A percentile compares a stretch with the other conserved stretches of the same genome.
Conservation (phyloP, 2,888 invertebrate species). For the Cotesia congregata region DNA sequence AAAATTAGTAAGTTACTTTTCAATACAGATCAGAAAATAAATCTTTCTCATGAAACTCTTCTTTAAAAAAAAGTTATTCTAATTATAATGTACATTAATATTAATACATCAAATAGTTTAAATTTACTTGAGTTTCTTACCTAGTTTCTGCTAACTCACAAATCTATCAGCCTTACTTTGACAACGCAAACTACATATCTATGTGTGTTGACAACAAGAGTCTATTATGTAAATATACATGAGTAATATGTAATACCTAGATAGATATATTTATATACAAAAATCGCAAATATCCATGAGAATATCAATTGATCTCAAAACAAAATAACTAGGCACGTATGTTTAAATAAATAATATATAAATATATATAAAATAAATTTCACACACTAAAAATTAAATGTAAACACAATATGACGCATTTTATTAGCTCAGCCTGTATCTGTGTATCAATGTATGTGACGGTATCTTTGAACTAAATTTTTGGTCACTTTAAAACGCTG, state of each 20-base stretch:
- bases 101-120: not conserved
- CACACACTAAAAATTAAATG: too few species aligned
- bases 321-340: not conserved
- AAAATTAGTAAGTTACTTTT: too few species aligned
- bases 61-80: not conserved
- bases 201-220: not conserved
- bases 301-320: not conserved
- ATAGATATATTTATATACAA: not conserved
- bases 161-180: conserved; percentile 13
- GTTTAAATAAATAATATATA: too few species aligned
- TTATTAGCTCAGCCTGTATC: too few species aligned
- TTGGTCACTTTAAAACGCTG: too few species aligned
- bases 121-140: not conserved
- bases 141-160: not conserved
- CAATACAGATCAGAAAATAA: too few species aligned
- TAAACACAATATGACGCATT: too few species aligned
- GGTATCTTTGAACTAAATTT: too few species aligned
- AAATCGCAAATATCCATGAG: not conserved
- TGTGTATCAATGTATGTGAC: too few species aligned
- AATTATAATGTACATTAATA: not conserved
- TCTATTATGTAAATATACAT: conserved; percentile 4
- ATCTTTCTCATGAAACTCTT: too few species aligned
- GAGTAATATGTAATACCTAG: conserved; percentile 6
- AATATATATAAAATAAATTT: too few species aligned
- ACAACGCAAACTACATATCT: conserved; percentile 1